These are phyloP conservation scores for Crypturellus tataupa DNA, from an alignment of 2,797 vertebrate species.

Conservation along the genomic window DNA sequence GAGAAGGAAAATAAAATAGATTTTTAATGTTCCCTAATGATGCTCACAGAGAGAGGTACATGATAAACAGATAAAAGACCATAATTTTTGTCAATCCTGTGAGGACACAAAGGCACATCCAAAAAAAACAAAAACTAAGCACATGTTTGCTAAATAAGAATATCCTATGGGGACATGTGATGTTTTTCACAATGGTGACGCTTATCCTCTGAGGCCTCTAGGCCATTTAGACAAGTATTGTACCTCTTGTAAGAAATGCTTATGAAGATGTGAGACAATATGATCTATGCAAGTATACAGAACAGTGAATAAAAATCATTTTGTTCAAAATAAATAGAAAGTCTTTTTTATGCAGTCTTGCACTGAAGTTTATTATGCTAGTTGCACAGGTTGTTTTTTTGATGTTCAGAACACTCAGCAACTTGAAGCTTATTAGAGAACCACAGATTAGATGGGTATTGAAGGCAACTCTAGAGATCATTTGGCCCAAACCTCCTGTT, in stretches of 20 bases:
- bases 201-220: background rate
- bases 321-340: background rate
- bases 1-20: background rate
- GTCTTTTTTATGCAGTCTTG: background rate
- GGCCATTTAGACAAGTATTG: background rate
- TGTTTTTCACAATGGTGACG: background rate
- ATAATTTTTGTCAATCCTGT: background rate
- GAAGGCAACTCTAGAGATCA: no score
- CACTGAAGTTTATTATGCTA: background rate
- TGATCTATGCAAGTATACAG: background rate
- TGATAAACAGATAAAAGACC: background rate
- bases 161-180: background rate
- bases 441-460: no score
- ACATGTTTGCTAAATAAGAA: background rate
- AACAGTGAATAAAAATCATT: background rate
- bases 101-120: background rate
- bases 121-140: background rate
- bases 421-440: background rate
- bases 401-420: background rate
- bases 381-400: background rate
- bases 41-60: background rate
- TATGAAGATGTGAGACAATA: background rate
- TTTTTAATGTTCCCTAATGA: background rate
- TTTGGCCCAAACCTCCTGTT: no score
- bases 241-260: background rate